Evolutionary conservation across 1,140 invertebrate species (phyloP).

Genomic region (Leucophenga varia): DNA sequence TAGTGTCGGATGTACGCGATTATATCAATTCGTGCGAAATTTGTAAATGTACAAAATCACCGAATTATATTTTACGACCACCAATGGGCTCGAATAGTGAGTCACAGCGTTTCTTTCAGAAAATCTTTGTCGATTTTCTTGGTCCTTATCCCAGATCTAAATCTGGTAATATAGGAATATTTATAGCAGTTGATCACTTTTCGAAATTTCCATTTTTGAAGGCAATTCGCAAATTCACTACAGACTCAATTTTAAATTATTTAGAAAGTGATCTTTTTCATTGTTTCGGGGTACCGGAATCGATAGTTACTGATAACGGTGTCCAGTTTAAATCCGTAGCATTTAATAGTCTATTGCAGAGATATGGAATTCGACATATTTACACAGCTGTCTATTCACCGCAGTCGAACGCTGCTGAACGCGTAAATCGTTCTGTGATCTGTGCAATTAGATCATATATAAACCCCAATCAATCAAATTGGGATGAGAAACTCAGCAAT

Average conservation of each 20-base stretch:
- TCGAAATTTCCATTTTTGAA: constrained; percentile 5
- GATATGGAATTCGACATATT: not conserved
- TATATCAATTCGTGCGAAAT: constrained; percentile 1
- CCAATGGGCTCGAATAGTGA: not conserved
- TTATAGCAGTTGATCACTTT: constrained; percentile 1
- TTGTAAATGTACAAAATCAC: not conserved
- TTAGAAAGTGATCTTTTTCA: constrained; percentile 4
- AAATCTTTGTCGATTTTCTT: constrained; percentile 2
- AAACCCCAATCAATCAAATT: constrained; percentile 3
- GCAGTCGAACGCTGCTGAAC: not conserved
- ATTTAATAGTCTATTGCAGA: not conserved
- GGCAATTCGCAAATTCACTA: not conserved
- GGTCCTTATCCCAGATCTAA: constrained; percentile 3
- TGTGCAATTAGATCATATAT: constrained; percentile 2
- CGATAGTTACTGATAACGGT: constrained; percentile 6
- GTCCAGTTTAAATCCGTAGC: not conserved
- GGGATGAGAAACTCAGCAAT: constrained; percentile 1
- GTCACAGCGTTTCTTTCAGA: not conserved
- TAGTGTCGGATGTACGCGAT: not conserved
- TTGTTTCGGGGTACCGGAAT: constrained; percentile 1
- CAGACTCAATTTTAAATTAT: not conserved
- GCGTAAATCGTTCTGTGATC: constrained; percentile 7
- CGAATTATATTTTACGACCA: not conserved
- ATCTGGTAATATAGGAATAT: not conserved
- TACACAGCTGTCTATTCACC: constrained; percentile 1